phyloP scores from a whole-genome alignment of 1,140 invertebrate species.

The Camponotus floridanus region DNA sequence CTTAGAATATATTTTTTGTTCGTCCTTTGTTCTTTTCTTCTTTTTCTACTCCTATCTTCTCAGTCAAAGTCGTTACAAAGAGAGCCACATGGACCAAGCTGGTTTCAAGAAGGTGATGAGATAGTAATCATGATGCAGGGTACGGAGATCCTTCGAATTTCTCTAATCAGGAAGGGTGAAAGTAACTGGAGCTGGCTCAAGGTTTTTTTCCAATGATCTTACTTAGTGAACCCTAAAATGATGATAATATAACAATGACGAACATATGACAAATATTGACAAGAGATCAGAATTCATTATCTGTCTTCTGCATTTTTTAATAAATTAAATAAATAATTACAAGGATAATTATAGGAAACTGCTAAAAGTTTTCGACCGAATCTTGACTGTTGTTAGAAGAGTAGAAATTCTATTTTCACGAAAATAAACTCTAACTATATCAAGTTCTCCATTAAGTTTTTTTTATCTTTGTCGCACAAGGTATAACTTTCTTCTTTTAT shows the following conservation, averaged over 20 bases:
- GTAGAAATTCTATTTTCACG: not conserved
- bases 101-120: constrained; percentile 82
- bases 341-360: not conserved
- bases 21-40: constrained; percentile 52
- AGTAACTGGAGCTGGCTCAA: constrained; percentile 90
- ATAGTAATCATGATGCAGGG: constrained; percentile 88
- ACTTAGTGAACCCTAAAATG: constrained; percentile 52
- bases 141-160: constrained; percentile 87
- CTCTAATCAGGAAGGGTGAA: constrained; percentile 87
- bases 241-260: constrained; percentile 1
- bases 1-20: constrained; percentile 20
- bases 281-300: constrained; percentile 38
- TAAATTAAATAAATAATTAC: constrained; percentile 11
- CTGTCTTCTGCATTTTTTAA: constrained; percentile 44
- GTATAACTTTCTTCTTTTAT: constrained; percentile 35
- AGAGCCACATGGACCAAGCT: constrained; percentile 78
- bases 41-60: constrained; percentile 70
- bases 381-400: not conserved
- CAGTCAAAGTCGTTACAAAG: constrained; percentile 71
- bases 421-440: constrained; percentile 15
- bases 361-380: constrained; percentile 12
- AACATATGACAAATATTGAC: constrained; percentile 17
- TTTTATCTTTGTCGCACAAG: not conserved
- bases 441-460: constrained; percentile 5
- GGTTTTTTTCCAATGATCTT: constrained; percentile 84